phyloP scores from a whole-genome alignment of 2,888 invertebrate species.

The Troides helena region DNA sequence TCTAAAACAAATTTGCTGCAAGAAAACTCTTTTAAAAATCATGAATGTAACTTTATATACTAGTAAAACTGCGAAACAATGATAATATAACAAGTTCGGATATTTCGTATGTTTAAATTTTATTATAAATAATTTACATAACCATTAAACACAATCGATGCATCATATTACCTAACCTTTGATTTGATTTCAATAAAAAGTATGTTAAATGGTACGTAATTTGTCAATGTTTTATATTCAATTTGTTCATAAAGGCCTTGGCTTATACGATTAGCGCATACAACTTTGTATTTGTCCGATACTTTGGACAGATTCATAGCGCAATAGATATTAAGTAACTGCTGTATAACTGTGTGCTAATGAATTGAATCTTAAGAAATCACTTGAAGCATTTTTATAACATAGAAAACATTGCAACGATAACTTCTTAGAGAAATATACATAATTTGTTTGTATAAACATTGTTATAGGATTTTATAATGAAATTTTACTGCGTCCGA shows the following conservation, averaged over 20 bases:
- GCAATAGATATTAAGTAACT: slow-evolving; percentile 14
- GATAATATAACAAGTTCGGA: too few species aligned
- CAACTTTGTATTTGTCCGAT: slow-evolving; percentile 8
- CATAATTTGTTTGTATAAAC: too few species aligned
- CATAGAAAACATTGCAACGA: too few species aligned
- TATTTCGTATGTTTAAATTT: too few species aligned
- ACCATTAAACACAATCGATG: not conserved
- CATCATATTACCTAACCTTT: not conserved
- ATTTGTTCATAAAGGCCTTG: slow-evolving; percentile 13
- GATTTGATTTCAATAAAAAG: not conserved
- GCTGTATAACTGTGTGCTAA: not conserved
- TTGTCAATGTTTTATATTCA: slow-evolving; percentile 10
- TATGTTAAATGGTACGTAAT: slow-evolving; percentile 1
- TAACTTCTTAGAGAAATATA: too few species aligned
- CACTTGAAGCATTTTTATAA: not conserved
- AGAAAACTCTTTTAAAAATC: too few species aligned
- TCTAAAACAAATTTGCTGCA: too few species aligned
- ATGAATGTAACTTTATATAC: too few species aligned
- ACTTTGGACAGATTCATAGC: not conserved
- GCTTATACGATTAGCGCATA: slow-evolving; percentile 7
- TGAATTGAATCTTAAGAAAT: not conserved
- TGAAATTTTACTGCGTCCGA: too few species aligned
- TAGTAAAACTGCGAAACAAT: too few species aligned
- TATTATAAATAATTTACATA: not conserved
- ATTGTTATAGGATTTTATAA: too few species aligned